phyloP scores from a whole-genome alignment of 2,888 invertebrate species.

The Epinotia nisella region DNA sequence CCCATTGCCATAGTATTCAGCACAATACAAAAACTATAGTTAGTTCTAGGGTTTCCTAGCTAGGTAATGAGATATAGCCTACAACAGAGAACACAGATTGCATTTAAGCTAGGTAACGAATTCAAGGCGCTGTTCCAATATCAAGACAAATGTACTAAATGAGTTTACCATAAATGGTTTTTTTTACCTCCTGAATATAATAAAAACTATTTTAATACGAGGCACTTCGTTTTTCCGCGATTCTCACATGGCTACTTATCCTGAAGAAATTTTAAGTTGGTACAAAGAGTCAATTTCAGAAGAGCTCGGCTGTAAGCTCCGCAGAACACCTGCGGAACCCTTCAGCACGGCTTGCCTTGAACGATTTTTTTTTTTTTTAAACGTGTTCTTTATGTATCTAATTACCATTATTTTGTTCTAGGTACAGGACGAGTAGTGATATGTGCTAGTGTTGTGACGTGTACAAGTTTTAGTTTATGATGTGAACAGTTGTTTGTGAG shows the following conservation, averaged over 20 bases:
- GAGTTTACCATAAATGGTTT: neutral
- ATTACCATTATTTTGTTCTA: conserved; percentile 59
- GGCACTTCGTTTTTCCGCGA: neutral
- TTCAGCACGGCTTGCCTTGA: neutral
- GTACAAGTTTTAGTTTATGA: conserved; percentile 61
- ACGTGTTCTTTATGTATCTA: conserved; percentile 25
- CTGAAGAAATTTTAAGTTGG: neutral
- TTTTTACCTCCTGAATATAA: neutral
- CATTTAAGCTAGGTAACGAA: neutral
- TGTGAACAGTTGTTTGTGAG: conserved; percentile 69
- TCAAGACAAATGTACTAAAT: neutral
- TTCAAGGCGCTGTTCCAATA: neutral
- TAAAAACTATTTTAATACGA: neutral
- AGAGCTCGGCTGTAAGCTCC: neutral
- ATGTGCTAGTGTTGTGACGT: conserved; percentile 69
- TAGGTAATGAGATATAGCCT: neutral
- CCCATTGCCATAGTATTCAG: no score
- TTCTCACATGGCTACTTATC: neutral
- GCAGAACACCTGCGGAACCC: neutral
- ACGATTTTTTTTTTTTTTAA: neutral
- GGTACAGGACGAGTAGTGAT: conserved; percentile 65
- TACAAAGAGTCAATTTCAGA: neutral
- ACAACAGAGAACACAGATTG: no score
- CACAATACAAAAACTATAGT: no score
- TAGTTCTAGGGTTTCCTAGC: neutral